Evolutionary conservation across 2,113 vertebrate genomes (phyloP).

Genomic region (Mystacornis crossleyi): DNA sequence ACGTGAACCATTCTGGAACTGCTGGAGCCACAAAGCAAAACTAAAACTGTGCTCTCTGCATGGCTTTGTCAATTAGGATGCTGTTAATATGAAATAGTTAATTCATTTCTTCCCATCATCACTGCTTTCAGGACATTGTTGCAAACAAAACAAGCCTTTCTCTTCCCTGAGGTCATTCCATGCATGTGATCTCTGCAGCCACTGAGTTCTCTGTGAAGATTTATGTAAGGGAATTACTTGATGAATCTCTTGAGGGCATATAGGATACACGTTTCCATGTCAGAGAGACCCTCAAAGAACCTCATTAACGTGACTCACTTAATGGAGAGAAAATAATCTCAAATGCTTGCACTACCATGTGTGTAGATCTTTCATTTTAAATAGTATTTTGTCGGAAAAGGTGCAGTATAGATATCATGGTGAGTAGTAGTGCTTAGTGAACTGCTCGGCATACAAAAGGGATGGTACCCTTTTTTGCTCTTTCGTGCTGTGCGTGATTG

Average conservation of each 20-base stretch:
- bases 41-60: neutral
- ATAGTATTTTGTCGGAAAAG: neutral
- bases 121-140: neutral
- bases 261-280: neutral
- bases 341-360: neutral
- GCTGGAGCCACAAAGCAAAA: neutral
- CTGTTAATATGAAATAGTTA: neutral
- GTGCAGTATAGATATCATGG: neutral
- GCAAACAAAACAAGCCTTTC: neutral
- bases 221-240: neutral
- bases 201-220: neutral
- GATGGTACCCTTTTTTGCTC: neutral
- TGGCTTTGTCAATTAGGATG: neutral
- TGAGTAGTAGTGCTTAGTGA: neutral
- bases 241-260: neutral
- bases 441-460: neutral
- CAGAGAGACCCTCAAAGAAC: neutral
- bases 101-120: neutral
- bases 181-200: neutral
- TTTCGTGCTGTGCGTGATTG: neutral
- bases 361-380: neutral
- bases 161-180: neutral
- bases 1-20: neutral
- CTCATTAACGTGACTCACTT: neutral
- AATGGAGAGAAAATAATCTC: neutral